These are phyloP conservation scores for Drosophila affinis DNA, from an alignment of 2,888 invertebrate species.

Conservation along the genomic window DNA sequence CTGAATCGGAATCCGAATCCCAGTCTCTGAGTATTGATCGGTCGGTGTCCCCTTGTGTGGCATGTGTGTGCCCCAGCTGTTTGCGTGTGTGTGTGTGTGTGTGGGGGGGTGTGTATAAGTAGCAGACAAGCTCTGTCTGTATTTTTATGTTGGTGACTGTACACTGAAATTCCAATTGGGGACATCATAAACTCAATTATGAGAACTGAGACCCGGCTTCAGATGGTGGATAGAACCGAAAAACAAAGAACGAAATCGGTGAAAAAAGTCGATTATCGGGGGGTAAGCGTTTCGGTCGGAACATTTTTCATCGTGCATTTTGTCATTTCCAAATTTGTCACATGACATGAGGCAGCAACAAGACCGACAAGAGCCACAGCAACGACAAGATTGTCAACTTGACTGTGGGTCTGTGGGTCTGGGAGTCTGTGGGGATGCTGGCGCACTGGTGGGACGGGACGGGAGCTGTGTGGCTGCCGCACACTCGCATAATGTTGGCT, in stretches of 20 bases:
- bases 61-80: neutral
- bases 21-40: constrained; percentile 2
- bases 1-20: neutral
- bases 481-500: constrained; percentile 71
- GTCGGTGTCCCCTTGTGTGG: constrained; percentile 1
- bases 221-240: constrained; percentile 15
- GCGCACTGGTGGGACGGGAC: neutral
- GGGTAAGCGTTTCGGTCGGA: constrained; percentile 2
- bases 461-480: constrained; percentile 35
- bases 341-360: constrained; percentile 69
- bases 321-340: constrained; percentile 79
- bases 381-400: constrained; percentile 32
- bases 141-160: constrained; percentile 38
- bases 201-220: constrained; percentile 61
- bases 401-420: constrained; percentile 8
- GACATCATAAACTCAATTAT: constrained; percentile 71
- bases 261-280: constrained; percentile 72
- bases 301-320: constrained; percentile 67
- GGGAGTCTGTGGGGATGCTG: neutral
- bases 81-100: constrained; percentile 1
- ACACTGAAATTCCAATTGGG: constrained; percentile 54
- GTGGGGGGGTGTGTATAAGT: constrained; percentile 29
- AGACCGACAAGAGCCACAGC: constrained; percentile 15
- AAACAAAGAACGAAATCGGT: constrained; percentile 30
- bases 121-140: constrained; percentile 34